These are phyloP conservation scores for Amphipyra tragopoginis DNA, from an alignment of 2,888 invertebrate species.

Conservation along the genomic window DNA sequence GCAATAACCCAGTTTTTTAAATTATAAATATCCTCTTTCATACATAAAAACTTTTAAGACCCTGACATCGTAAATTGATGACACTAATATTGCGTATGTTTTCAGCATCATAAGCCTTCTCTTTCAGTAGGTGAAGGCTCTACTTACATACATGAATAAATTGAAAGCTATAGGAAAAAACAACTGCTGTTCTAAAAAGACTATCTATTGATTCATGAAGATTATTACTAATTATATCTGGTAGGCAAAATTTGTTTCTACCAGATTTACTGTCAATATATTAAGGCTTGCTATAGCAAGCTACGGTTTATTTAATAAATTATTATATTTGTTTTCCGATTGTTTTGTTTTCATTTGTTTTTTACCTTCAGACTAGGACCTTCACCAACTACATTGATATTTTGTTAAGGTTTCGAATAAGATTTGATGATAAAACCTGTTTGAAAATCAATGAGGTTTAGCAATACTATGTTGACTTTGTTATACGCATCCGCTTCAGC, in stretches of 20 bases:
- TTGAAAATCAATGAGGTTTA: constrained; percentile 85
- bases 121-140: constrained; percentile 53
- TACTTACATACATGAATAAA: constrained; percentile 21
- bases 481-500: constrained; percentile 67
- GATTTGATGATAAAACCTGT: constrained; percentile 75
- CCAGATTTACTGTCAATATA: no score
- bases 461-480: constrained; percentile 66
- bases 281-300: no score
- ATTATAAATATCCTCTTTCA: no score
- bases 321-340: not conserved
- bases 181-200: not conserved
- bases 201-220: not conserved
- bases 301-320: not conserved
- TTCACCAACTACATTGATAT: constrained; percentile 55
- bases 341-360: not conserved
- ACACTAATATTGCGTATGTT: constrained; percentile 28
- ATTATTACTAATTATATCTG: not conserved
- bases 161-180: constrained; percentile 6
- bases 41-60: constrained; percentile 2
- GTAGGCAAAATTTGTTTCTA: no score
- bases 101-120: constrained; percentile 32
- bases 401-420: constrained; percentile 67
- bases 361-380: constrained; percentile 29
- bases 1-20: no score
- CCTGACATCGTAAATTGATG: constrained; percentile 42